Evolutionary conservation across 2,888 invertebrate species (phyloP).

Genomic region (Drosophila austrosaltans): DNA sequence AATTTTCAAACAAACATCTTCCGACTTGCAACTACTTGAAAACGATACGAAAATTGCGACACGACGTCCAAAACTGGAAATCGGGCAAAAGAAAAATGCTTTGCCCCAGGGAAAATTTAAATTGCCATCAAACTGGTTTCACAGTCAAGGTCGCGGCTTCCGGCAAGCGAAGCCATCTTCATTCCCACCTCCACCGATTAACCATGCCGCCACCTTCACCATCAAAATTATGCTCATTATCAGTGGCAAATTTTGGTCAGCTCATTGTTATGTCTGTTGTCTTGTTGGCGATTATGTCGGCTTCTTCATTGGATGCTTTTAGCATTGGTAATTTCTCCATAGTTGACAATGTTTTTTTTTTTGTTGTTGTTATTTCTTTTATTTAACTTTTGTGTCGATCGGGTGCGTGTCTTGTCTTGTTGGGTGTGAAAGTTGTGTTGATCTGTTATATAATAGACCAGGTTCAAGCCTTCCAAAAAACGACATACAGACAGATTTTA

Average conservation of each 20-base stretch:
- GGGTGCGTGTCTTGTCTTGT: slow-evolving; percentile 52
- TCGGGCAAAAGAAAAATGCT: slow-evolving; percentile 54
- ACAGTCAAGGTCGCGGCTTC: slow-evolving; percentile 81
- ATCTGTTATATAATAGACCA: slow-evolving; percentile 71
- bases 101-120: slow-evolving; percentile 65
- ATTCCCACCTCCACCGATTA: slow-evolving; percentile 10
- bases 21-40: slow-evolving; percentile 8
- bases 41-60: slow-evolving; percentile 10
- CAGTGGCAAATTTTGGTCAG: slow-evolving; percentile 49
- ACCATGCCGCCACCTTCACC: slow-evolving; percentile 5
- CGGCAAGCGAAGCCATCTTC: slow-evolving; percentile 36
- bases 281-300: slow-evolving; percentile 62
- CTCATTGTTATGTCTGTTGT: slow-evolving; percentile 38
- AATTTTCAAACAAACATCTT: not conserved
- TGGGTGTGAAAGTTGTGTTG: slow-evolving; percentile 79
- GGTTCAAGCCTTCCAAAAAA: slow-evolving; percentile 29
- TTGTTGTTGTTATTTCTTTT: slow-evolving; percentile 42
- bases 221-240: slow-evolving; percentile 31
- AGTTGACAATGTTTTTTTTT: slow-evolving; percentile 38
- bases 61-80: slow-evolving; percentile 51
- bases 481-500: slow-evolving; percentile 27
- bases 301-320: slow-evolving; percentile 57
- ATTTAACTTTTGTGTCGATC: slow-evolving; percentile 47
- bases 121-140: slow-evolving; percentile 64
- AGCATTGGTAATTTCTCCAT: slow-evolving; percentile 74